These are phyloP conservation scores for Cinclus cinclus DNA, from an alignment of 2,113 vertebrate genomes.

Conservation along the genomic window DNA sequence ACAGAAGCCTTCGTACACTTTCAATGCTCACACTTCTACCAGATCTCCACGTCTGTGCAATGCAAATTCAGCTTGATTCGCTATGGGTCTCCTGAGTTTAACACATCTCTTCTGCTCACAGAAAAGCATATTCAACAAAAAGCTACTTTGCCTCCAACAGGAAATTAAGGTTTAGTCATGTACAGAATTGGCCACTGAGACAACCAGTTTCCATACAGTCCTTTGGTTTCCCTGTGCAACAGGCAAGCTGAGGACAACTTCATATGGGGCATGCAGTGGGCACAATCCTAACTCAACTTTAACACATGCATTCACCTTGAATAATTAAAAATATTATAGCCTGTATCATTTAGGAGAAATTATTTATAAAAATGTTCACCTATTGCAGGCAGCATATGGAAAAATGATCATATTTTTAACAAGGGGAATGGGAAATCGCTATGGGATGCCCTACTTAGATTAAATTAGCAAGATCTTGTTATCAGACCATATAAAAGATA, in stretches of 20 bases:
- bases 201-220: conserved; percentile 28
- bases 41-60: conserved; percentile 54
- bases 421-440: conserved; percentile 75
- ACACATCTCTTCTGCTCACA: conserved; percentile 39
- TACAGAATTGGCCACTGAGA: conserved; percentile 40
- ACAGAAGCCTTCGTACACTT: not conserved
- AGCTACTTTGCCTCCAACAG: conserved; percentile 49
- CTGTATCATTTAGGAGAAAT: conserved; percentile 68
- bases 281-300: not conserved
- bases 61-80: conserved; percentile 51
- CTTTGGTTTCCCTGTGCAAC: not conserved
- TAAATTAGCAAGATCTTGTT: conserved; percentile 80
- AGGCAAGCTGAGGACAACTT: conserved; percentile 10
- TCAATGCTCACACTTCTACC: conserved; percentile 17
- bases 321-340: conserved; percentile 55
- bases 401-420: conserved; percentile 74
- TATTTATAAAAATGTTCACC: conserved; percentile 74
- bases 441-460: conserved; percentile 79
- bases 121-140: conserved; percentile 63
- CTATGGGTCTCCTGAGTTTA: conserved; percentile 43
- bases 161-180: conserved; percentile 61
- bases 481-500: conserved; percentile 74
- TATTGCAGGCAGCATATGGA: conserved; percentile 48
- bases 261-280: not conserved
- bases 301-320: not conserved